These are phyloP conservation scores for Dendrocincla fuliginosa DNA, from an alignment of 2,797 vertebrate genomes.

Conservation along the genomic window DNA sequence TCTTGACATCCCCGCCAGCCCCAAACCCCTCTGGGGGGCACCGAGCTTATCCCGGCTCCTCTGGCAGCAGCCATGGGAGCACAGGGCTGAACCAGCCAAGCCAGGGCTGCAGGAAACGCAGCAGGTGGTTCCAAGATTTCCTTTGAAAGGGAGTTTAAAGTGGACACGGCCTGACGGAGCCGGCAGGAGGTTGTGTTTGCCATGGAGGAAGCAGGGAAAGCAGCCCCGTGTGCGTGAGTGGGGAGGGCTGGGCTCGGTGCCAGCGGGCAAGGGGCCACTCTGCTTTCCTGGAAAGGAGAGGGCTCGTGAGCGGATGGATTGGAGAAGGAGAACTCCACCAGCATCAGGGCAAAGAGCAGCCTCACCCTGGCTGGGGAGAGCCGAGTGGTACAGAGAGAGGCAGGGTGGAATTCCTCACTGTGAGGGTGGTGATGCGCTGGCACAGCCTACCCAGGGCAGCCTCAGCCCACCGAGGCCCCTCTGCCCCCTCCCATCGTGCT, in stretches of 20 bases:
- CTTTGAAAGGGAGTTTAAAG: not conserved
- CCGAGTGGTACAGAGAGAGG: rapidly evolving
- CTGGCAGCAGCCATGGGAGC: not conserved
- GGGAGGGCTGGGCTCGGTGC: rapidly evolving
- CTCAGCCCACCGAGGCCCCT: not conserved
- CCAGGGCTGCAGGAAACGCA: rapidly evolving
- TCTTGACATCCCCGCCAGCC: not conserved
- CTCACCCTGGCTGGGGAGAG: not conserved
- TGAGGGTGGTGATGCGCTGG: not conserved
- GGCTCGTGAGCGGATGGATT: not conserved
- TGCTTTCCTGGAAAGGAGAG: not conserved
- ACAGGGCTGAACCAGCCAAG: rapidly evolving
- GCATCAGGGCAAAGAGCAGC: not conserved
- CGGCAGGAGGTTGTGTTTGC: not conserved
- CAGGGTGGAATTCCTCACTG: not conserved
- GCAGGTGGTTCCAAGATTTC: not conserved
- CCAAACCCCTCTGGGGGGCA: rapidly evolving
- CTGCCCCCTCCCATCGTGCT: not conserved
- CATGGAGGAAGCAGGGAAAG: not conserved
- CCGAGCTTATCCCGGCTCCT: rapidly evolving
- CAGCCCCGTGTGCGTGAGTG: rapidly evolving
- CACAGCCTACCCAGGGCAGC: not conserved
- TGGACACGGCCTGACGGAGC: rapidly evolving
- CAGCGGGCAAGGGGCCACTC: not conserved
- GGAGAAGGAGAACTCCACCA: not conserved